phyloP scores from a whole-genome alignment of 2,113 vertebrate species.

The Sinocyclocheilus anophthalmus region DNA sequence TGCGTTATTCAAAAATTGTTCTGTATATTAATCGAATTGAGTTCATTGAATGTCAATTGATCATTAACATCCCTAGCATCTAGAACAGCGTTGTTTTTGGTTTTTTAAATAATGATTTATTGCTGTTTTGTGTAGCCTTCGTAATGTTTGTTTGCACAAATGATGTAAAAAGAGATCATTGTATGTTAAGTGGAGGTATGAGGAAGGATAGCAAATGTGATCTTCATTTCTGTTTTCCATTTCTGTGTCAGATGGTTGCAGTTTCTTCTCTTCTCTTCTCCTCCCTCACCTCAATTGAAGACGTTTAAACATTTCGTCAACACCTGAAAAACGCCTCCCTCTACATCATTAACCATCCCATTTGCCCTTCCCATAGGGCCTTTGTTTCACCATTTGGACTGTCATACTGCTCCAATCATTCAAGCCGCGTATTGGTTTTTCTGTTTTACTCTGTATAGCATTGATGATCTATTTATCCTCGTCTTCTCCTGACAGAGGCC shows the following conservation, averaged over 20 bases:
- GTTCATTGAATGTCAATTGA: not conserved
- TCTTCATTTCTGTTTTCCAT: not conserved
- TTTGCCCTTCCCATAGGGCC: conserved; percentile 22
- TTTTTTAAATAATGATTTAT: not conserved
- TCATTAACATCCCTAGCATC: not conserved
- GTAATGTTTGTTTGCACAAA: not conserved
- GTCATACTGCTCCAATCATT: not conserved
- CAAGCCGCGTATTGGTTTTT: not conserved
- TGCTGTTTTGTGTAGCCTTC: not conserved
- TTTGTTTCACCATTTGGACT: conserved; percentile 23
- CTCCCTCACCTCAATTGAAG: too few relatives aligned
- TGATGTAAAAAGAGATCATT: not conserved
- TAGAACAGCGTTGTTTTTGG: too few relatives aligned
- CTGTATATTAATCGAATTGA: too few relatives aligned
- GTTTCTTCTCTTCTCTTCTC: not conserved
- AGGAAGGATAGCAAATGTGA: not conserved
- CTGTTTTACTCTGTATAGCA: not conserved
- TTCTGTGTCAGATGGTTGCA: not conserved
- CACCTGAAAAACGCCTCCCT: not conserved
- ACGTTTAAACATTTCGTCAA: not conserved
- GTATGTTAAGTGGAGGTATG: not conserved
- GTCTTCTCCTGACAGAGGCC: conserved; percentile 81
- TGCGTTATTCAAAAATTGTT: too few relatives aligned
- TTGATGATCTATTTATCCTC: not conserved
- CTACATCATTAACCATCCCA: too few relatives aligned